Evolutionary conservation across 2,888 invertebrate genomes (phyloP), one percentile per base, ranked within the genome.

Genomic region (Volucella bombylans): DNA sequence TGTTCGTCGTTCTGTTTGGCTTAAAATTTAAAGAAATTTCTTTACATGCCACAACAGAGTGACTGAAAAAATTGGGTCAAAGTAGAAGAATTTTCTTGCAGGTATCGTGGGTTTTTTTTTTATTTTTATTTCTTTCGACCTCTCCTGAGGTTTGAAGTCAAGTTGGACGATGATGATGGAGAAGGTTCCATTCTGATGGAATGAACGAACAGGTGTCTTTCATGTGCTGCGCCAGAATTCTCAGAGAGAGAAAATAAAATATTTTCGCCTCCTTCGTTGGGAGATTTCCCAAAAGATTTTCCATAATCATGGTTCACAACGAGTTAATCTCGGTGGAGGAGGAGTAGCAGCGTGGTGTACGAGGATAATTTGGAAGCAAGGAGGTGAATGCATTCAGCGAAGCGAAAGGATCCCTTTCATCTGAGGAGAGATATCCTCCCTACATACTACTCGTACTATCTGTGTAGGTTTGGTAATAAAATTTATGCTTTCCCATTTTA

Each of bases 171-270:
- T 31, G 31, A 31, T 31, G 4, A 6, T 31, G 31, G 6, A 31
- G 31, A 6, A 31, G 31, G 31, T 31, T 31, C 31, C 31, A 31
- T 31, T 31, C 31, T 31, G 15, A 38, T 57, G 62, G 15, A 72
- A n/a, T n/a, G n/a, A n/a, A n/a, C n/a, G n/a, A n/a, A 78, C 82
- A 82, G 82, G 82, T 82, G 82, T 78, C 57, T 73, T 68, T 82
- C 61, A 82, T 82, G 62, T 57, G 10, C 49, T 39, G 50, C 45
- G 23, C 31, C 31, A 31, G 59, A 59, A 15, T 52, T 77, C 57
- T 54, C 31, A 55, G 47, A 69, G 55, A 69, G 55, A 62, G 15
- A 31, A 41, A 39, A 45, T 59, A 57, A 50, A 59, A 14, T 11
- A 45, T 59, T 49, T 59, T 15, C 47, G 18, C 38, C 14, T 57